These are phyloP conservation scores for Dryoscopus gambensis DNA, from an alignment of 2,113 vertebrate genomes.

Conservation along the genomic window DNA sequence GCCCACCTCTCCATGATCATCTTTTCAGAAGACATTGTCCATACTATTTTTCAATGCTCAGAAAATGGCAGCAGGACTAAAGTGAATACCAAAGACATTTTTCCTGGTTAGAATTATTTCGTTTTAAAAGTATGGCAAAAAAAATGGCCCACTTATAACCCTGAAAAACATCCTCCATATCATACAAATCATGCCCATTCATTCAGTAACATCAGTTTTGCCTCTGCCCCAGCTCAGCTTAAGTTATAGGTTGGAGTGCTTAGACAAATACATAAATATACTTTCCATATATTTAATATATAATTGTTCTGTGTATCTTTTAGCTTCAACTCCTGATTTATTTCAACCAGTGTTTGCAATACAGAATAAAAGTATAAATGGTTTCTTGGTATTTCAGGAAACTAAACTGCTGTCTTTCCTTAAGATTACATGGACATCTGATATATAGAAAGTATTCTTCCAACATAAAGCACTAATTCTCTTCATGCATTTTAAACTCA, in stretches of 20 bases:
- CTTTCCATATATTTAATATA: background rate
- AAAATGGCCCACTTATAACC: background rate
- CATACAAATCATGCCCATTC: background rate
- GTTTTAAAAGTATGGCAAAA: background rate
- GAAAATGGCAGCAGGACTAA: background rate
- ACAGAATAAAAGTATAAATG: background rate
- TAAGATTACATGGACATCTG: background rate
- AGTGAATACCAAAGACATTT: background rate
- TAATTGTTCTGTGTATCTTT: background rate
- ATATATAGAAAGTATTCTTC: background rate
- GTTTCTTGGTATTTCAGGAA: background rate
- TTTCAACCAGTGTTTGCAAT: background rate
- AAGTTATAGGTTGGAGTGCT: background rate
- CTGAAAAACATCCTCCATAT: background rate
- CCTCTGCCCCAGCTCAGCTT: background rate
- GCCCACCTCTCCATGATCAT: background rate
- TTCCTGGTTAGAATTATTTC: background rate
- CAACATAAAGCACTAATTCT: background rate
- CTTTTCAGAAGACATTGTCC: background rate
- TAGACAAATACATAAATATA: background rate
- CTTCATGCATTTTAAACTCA: background rate
- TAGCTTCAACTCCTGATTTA: background rate
- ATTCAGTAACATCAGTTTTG: background rate
- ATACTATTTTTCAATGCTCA: background rate
- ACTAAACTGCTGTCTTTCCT: background rate